Evolutionary conservation across 2,797 vertebrate species (phyloP).

Genomic region (Alectoris magna): DNA sequence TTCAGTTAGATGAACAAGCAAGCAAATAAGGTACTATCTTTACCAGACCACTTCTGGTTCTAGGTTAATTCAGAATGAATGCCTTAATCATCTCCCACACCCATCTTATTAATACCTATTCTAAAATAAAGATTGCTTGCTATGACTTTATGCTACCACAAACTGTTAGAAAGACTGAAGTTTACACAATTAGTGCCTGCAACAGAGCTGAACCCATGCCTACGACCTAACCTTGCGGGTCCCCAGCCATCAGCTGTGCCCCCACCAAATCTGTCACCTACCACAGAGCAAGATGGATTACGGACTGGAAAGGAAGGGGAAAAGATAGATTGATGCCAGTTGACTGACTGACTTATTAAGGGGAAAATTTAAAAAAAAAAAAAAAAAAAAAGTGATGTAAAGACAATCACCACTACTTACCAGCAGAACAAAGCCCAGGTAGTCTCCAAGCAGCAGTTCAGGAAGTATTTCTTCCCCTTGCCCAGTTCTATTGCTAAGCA

Average conservation of each 20-base stretch:
- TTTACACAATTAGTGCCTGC: background rate
- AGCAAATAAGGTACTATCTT: background rate
- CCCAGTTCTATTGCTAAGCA: rapidly evolving
- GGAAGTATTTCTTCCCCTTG: background rate
- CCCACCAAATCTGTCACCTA: background rate
- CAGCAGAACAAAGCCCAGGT: background rate
- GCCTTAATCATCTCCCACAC: background rate
- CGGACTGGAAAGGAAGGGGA: background rate
- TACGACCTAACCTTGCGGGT: rapidly evolving
- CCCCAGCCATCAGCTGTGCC: background rate
- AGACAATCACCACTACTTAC: background rate
- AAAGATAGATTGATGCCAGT: background rate
- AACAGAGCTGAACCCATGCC: background rate
- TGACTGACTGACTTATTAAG: background rate
- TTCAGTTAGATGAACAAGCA: background rate
- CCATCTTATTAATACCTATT: background rate
- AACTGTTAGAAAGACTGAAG: background rate
- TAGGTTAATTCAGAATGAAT: background rate
- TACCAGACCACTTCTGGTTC: too few species aligned
- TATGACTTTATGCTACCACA: background rate
- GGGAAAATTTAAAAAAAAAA: rapidly evolving
- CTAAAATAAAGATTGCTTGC: background rate
- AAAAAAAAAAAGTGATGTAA: background rate
- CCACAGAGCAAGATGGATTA: background rate
- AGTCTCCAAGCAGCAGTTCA: background rate